Base-by-base conservation (phyloP, 2,797 vertebrate species). In the Leuciscus waleckii region DNA sequence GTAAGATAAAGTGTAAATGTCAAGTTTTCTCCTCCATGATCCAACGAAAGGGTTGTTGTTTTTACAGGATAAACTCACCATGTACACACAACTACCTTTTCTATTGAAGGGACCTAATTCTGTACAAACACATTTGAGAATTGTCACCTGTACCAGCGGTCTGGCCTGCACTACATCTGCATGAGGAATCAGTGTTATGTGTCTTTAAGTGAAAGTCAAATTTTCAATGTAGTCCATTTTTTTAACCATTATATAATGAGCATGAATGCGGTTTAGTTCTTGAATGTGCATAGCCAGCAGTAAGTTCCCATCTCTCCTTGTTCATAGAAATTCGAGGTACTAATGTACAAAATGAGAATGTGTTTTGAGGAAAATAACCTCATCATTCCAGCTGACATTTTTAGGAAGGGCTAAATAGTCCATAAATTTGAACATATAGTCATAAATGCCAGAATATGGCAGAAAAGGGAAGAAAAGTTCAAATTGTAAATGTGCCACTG, bases 391-490 rank as follows among this genome's bases (percentile, higher is more conserved):
- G 91, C 89, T 90, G 91, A 92, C 92, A 90, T 92, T 90, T 93
- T 93, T 92, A 90, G 89, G 94, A 92, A 91, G 90, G 89, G 87
- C 91, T 89, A 92, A 93, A 92, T 94, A 92, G 91, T 92, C 91
- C 92, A 93, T 94, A 94, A 94, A 93, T 94, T 91, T 90, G 71
- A 83, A 91, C 92, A 92, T 89, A 83, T 88, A 91, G 92, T 91
- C 93, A 90, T 94, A 93, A 94, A 93, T 88, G 93, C 92, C 92
- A 93, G 81, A 87, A 79, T 69, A 26, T 69, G 74, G 37, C 74
- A 63, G 87, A 92, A 92, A 90, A 83, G 86, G 92, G 89, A 88
- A 90, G 92, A 92, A 93, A 90, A 92, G 92, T 91, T 84, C 63
- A 87, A 86, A 93, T 92, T 91, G 85, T 76, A 87, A 85, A 89